Evolutionary conservation across 2,113 vertebrate species (phyloP).

Genomic region (Spheniscus mendiculus): DNA sequence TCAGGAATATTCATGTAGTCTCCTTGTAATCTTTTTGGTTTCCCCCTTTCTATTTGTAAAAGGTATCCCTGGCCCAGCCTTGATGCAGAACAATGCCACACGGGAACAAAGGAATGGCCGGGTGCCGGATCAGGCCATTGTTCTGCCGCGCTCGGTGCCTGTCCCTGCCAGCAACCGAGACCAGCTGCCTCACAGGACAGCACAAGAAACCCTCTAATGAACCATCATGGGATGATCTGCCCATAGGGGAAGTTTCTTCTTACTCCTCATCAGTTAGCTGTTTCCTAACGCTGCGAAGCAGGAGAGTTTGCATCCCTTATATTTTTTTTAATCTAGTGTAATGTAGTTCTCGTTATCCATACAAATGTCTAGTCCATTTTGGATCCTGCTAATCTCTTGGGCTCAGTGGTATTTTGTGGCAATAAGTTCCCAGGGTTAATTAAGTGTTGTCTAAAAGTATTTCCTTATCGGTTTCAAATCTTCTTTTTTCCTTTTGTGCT

Average conservation of each 20-base stretch:
- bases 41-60: not conserved
- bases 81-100: not conserved
- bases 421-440: not conserved
- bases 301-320: not conserved
- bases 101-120: not conserved
- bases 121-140: not conserved
- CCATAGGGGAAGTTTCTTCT: not conserved
- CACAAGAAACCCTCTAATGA: not conserved
- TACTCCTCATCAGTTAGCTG: not conserved
- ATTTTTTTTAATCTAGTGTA: not conserved
- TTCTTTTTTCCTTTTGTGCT: not conserved
- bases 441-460: not conserved
- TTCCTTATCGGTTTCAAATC: not conserved
- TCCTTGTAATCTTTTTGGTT: not conserved
- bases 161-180: accelerated
- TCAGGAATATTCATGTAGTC: not conserved
- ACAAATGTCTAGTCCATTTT: not conserved
- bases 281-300: accelerated
- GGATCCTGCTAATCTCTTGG: not conserved
- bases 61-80: not conserved
- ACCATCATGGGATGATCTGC: not conserved
- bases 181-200: not conserved
- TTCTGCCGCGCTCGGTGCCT: accelerated
- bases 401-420: not conserved
- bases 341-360: not conserved